Evolutionary conservation across 2,888 invertebrate genomes (phyloP).

Genomic region (Scaptomyza parva): DNA sequence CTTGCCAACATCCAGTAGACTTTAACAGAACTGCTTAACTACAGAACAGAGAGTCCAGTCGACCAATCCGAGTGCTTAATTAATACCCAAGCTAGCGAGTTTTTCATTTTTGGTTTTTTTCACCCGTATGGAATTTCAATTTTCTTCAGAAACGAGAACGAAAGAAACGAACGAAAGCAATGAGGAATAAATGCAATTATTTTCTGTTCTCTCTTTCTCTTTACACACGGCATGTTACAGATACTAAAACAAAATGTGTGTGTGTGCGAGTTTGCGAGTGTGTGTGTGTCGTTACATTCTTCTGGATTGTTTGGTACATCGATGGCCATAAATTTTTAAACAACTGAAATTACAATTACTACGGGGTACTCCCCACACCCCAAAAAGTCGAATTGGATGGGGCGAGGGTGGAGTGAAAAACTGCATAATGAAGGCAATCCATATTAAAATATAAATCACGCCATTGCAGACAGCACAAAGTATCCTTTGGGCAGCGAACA

Average conservation of each 20-base stretch:
- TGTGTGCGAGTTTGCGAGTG: neutral
- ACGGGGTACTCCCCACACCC: conserved; percentile 15
- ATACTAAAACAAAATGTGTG: neutral
- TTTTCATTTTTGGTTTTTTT: neutral
- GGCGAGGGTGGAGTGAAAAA: conserved; percentile 40
- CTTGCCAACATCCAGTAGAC: neutral
- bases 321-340: conserved; percentile 78
- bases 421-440: conserved; percentile 78
- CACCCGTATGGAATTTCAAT: conserved; percentile 68
- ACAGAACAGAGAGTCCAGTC: neutral
- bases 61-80: conserved; percentile 52
- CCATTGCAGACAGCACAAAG: conserved; percentile 30
- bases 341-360: conserved; percentile 79
- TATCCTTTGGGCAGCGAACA: conserved; percentile 15
- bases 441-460: conserved; percentile 76
- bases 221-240: neutral
- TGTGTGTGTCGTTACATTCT: conserved; percentile 43
- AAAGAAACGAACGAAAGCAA: conserved; percentile 8
- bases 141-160: conserved; percentile 34
- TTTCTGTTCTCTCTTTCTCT: conserved; percentile 58
- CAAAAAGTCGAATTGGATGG: conserved; percentile 26
- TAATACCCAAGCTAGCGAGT: conserved; percentile 34
- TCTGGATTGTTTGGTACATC: conserved; percentile 49
- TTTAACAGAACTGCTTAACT: conserved; percentile 15
- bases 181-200: conserved; percentile 67